These are phyloP conservation scores for Callocephalon fimbriatum DNA, from an alignment of 2,113 vertebrate species.

Conservation along the genomic window DNA sequence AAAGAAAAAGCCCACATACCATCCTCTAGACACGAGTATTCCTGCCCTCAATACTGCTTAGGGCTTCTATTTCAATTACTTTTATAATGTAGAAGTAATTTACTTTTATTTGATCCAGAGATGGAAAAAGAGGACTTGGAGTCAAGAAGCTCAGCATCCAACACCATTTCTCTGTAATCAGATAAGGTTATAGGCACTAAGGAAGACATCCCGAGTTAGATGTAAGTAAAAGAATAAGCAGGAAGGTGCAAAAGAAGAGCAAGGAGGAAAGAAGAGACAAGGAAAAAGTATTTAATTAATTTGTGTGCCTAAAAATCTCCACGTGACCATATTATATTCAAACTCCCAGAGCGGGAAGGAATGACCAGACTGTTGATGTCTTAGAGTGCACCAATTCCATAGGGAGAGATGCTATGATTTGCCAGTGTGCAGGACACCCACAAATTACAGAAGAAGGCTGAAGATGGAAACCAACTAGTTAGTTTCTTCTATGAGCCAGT, in stretches of 20 bases:
- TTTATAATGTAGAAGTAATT: background rate
- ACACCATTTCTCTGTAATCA: background rate
- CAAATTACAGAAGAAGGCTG: background rate
- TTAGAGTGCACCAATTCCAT: background rate
- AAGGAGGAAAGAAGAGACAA: background rate
- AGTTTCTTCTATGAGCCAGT: background rate
- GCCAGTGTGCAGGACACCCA: background rate
- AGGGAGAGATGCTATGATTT: background rate
- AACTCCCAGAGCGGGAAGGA: background rate
- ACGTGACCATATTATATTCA: background rate
- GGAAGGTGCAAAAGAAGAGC: background rate
- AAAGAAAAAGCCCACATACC: background rate
- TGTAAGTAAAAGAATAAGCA: background rate
- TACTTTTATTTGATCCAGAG: background rate
- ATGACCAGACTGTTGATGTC: background rate
- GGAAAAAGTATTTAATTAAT: background rate
- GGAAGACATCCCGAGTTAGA: background rate
- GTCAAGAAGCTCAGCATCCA: background rate
- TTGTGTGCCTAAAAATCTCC: background rate
- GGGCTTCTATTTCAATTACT: background rate
- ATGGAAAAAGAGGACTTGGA: background rate
- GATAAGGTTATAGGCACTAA: background rate
- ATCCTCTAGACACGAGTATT: background rate
- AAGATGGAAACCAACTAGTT: background rate
- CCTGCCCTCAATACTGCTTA: background rate